Evolutionary conservation across 2,888 invertebrate species (phyloP), one percentile per base, ranked within the genome.

Genomic region (Tiliacea aurago): DNA sequence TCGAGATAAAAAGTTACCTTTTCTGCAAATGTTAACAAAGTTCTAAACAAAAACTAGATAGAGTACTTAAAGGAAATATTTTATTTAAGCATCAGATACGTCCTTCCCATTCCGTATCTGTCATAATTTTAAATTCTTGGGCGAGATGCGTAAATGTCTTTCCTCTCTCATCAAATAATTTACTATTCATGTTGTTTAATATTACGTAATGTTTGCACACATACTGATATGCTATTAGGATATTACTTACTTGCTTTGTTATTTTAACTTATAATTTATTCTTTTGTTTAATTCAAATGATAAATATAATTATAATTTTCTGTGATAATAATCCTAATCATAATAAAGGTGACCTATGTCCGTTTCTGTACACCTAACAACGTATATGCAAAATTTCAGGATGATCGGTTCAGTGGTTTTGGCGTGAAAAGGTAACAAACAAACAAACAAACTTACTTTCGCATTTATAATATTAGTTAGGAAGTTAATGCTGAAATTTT

Each of bases 111-210:
- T 11, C 20, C 20, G 49, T 80, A 80, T 76, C 76, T 59, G 58
- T 80, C 53, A 59, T 59, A 0, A 33, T 64, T 59, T 41, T 23
- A 72, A 58, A 47, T 47, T 53, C 3, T 73, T 58, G 23, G 28
- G 13, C 11, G 51, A 63, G 53, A 64, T 43, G 64, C 45, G 45
- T 20, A 33, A 71, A 53, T 33, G 11, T 61, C 15, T 47, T 64
- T 33, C 59, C 33, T 59, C 4, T 59, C 10, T 64, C 51, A 55
- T 51, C 41, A 73, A 80, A 80, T 64, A 37, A 80, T 76, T 73
- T 64, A 43, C 23, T 23, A 37, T 43, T 33, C 18, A 43, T 47
- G 7, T 64, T 80, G 23, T 43, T 53, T 23, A 53, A 41, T 64
- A 49, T 61, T 33, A 59, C 47, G n/a, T 64, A n/a, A 72, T 41